Evolutionary conservation across 2,113 vertebrate species (phyloP), one percentile per base, ranked within the genome.

Genomic region (Galeopterus variegatus): DNA sequence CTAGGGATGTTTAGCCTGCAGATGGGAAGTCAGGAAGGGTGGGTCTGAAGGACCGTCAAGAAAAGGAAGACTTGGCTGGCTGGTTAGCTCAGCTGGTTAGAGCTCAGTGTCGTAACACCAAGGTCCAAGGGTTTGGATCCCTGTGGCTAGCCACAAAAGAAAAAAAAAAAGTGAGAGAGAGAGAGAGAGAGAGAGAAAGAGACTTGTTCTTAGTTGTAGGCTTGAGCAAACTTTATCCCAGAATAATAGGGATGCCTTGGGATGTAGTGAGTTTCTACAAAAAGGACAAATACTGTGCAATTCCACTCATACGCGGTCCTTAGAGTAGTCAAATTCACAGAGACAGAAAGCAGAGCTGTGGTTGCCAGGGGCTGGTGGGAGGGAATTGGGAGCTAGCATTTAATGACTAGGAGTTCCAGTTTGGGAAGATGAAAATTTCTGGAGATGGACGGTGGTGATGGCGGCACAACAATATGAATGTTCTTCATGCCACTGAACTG

Each of bases 351-450:
- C 0, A 56, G 69, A 58, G 12, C 0, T 11, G 45, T 1, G 84
- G 31, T 2, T 1, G 50, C 3, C 11, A 4, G 19, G 24, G n/a
- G 36, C 23, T 5, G 21, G 41, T 41, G 41, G 41, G 41, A 41
- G 41, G 24, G 26, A 21, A n/a, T 0, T 2, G 33, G 64, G 31
- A 23, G 1, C 0, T 4, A 14, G 13, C 6, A n/a, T 36, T 23
- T 8, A 12, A 13, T 4, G 24, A 36, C 5, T 4, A 24, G n/a
- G 19, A 36, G 84, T 41, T 18, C 17, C 18, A 11, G 75, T 54
- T 2, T 13, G 10, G 24, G 28, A n/a, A 62, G 65, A 62, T 5
- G 11, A 24, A 8, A 94, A 19, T 26, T 33, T 15, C 67, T 23
- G 56, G 65, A 50, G 67, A 24, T 28, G 67, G 79, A 21, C 15